A percentile compares a stretch with the other conserved stretches of the same genome.
phyloP scores from a whole-genome alignment of 2,113 vertebrate species.

The Pedionomus torquatus region DNA sequence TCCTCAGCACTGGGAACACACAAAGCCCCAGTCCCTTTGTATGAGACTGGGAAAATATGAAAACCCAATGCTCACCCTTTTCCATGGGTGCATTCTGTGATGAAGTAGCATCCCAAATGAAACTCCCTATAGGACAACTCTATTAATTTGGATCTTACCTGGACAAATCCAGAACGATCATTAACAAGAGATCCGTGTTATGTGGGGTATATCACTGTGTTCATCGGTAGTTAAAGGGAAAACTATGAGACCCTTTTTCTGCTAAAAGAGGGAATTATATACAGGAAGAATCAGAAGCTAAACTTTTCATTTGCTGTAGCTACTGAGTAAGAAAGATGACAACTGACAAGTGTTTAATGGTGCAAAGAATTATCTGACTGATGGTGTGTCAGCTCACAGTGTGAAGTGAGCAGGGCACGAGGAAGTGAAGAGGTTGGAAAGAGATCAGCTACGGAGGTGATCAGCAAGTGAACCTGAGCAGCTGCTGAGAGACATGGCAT shows the following conservation, averaged over 20 bases:
- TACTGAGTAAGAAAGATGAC: neutral
- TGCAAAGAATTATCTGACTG: slow-evolving; percentile 13
- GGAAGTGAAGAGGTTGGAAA: neutral
- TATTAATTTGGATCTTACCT: neutral
- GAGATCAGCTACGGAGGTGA: neutral
- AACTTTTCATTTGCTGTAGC: neutral
- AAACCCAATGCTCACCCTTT: neutral
- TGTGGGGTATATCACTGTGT: neutral
- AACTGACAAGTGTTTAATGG: slow-evolving; percentile 7
- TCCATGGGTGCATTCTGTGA: neutral
- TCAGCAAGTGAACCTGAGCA: neutral
- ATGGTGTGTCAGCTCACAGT: neutral
- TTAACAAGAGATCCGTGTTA: neutral
- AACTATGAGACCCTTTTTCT: neutral
- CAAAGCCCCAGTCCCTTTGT: neutral
- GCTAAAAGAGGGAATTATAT: neutral
- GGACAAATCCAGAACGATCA: neutral
- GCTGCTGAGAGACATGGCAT: neutral
- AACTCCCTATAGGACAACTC: neutral
- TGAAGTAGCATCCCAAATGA: neutral
- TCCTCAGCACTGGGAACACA: neutral
- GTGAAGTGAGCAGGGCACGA: neutral
- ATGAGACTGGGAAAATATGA: neutral
- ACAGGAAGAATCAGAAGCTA: neutral
- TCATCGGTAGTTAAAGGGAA: neutral